These are phyloP conservation scores for Digitonthophagus gazella DNA, from an alignment of 2,888 invertebrate species.

Conservation along the genomic window DNA sequence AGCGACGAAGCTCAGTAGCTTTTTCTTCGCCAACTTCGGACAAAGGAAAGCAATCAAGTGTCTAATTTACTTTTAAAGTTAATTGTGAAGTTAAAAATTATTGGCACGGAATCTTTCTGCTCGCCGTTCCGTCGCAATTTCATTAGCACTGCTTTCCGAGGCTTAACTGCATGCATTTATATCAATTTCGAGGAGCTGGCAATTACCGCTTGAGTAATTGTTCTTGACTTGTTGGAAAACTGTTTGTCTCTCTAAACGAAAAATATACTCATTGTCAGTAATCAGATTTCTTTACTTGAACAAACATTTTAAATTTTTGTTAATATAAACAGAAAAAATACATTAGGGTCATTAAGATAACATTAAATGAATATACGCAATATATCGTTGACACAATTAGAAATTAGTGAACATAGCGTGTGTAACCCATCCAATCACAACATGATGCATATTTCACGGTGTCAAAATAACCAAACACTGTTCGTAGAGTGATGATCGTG, in stretches of 20 bases:
- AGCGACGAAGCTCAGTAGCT: neutral
- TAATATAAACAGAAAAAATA: too few species aligned
- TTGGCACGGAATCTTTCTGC: constrained; percentile 10
- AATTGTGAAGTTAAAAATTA: constrained; percentile 25
- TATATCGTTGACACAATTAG: too few species aligned
- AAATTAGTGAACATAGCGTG: too few species aligned
- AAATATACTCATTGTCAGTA: neutral
- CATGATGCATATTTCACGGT: too few species aligned
- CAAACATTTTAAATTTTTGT: neutral
- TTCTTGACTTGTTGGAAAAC: constrained; percentile 5
- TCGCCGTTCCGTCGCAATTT: neutral
- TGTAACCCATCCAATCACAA: too few species aligned
- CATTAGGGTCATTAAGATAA: too few species aligned
- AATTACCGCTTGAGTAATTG: constrained; percentile 8
- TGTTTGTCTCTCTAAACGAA: neutral
- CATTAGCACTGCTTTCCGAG: constrained; percentile 4
- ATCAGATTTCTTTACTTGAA: neutral
- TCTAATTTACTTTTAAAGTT: constrained; percentile 30
- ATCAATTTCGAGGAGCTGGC: constrained; percentile 6
- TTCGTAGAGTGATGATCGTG: neutral
- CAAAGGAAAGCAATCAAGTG: constrained; percentile 28
- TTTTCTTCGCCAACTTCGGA: constrained; percentile 22
- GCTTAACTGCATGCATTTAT: constrained; percentile 15
- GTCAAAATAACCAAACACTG: neutral
- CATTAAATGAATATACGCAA: too few species aligned